A percentile compares a stretch with the other conserved stretches of the same genome.
Evolutionary conservation across 2,888 invertebrate species (phyloP).

Genomic region (Ichneumoninae sp.): DNA sequence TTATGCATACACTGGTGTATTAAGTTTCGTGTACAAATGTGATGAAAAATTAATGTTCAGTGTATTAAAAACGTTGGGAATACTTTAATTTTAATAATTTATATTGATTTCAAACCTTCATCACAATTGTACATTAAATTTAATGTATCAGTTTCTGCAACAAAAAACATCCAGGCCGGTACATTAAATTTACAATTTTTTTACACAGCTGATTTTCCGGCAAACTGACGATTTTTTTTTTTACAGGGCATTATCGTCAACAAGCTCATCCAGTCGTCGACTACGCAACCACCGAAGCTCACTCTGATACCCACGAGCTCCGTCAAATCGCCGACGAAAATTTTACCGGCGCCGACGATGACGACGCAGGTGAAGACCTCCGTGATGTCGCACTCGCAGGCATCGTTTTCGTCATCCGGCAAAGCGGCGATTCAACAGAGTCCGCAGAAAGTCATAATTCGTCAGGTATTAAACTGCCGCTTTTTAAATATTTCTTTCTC

Average conservation of each 20-base stretch:
- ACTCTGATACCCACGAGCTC: slow-evolving; percentile 82
- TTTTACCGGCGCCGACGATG: slow-evolving; percentile 87
- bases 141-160: no score
- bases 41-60: no score
- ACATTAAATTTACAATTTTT: background rate
- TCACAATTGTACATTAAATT: no score
- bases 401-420: slow-evolving; percentile 75
- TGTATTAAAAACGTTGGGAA: no score
- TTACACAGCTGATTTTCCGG: background rate
- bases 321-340: slow-evolving; percentile 89
- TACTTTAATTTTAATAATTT: no score
- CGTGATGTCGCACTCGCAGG: slow-evolving; percentile 76
- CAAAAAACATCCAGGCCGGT: no score
- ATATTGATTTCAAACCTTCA: no score
- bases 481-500: background rate
- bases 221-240: background rate
- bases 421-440: slow-evolving; percentile 81
- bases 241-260: slow-evolving; percentile 84
- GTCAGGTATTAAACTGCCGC: slow-evolving; percentile 80
- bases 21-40: no score
- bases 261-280: slow-evolving; percentile 84
- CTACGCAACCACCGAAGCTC: slow-evolving; percentile 81
- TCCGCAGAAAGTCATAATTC: slow-evolving; percentile 86
- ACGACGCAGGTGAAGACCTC: slow-evolving; percentile 75
- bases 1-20: no score